Evolutionary conservation across 2,888 invertebrate genomes (phyloP).

Genomic region (Tetranychus piercei): DNA sequence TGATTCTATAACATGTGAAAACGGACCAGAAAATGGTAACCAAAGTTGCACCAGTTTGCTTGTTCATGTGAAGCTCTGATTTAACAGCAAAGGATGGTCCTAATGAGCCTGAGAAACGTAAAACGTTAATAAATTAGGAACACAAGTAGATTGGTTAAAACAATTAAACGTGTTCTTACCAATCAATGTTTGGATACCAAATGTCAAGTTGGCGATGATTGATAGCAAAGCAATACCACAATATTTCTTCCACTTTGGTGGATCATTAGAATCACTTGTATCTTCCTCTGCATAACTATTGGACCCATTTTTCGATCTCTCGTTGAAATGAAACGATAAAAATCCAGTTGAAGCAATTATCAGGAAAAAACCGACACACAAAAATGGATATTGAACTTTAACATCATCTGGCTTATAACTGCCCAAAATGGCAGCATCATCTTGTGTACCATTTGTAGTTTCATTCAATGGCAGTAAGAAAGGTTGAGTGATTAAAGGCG

Average conservation of each 20-base stretch:
- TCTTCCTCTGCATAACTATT: not conserved
- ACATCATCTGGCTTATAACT: not conserved
- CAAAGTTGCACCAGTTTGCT: not conserved
- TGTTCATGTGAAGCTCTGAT: not conserved
- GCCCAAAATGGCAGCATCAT: not conserved
- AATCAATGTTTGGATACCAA: not conserved
- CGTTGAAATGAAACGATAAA: not conserved
- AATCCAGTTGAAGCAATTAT: not conserved
- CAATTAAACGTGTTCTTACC: not conserved
- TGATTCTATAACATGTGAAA: not conserved
- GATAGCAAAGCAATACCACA: not conserved
- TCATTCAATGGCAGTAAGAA: not conserved
- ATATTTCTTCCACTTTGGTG: not conserved
- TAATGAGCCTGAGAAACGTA: not conserved
- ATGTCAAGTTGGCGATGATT: not conserved
- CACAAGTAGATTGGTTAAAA: not conserved
- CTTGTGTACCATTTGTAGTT: not conserved
- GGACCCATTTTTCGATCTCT: not conserved
- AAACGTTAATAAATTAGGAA: not conserved
- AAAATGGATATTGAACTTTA: not conserved
- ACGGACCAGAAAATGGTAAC: not conserved
- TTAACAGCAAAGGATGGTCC: not conserved
- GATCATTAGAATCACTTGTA: not conserved
- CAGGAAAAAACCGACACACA: not conserved
- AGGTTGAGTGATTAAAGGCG: not conserved